Percentiles rank a stretch among this genome's conserved stretches.
Evolutionary conservation across 2,113 vertebrate genomes (phyloP).

Genomic region (Epinephelus cyanopodus): DNA sequence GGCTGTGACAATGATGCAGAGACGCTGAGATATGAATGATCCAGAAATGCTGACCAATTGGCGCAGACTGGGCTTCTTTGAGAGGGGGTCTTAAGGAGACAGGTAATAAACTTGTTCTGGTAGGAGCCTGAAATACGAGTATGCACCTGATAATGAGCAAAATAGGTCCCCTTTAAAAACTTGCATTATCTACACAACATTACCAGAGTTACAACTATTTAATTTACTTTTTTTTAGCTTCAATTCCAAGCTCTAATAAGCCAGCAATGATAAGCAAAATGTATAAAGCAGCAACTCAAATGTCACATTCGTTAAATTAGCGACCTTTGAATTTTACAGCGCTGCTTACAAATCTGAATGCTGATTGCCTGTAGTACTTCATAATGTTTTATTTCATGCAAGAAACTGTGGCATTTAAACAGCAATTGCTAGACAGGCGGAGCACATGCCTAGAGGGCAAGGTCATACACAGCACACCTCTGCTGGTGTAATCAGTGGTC

Average conservation of each 20-base stretch:
- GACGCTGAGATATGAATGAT: no score
- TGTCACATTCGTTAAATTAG: slow-evolving; percentile 72
- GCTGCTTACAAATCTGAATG: slow-evolving; percentile 63
- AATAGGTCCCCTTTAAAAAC: not conserved
- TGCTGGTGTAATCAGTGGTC: slow-evolving; percentile 45
- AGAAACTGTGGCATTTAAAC: slow-evolving; percentile 78
- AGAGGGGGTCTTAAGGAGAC: no score
- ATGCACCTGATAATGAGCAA: no score
- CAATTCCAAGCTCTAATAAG: slow-evolving; percentile 46
- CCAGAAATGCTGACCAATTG: no score
- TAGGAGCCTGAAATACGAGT: no score
- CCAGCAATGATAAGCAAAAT: slow-evolving; percentile 48
- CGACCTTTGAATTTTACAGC: slow-evolving; percentile 69
- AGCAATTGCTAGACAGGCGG: slow-evolving; percentile 64
- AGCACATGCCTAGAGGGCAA: slow-evolving; percentile 37
- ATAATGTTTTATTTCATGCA: slow-evolving; percentile 67
- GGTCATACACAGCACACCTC: slow-evolving; percentile 34
- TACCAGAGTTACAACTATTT: slow-evolving; percentile 1
- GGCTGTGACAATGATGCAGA: no score
- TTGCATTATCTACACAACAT: slow-evolving; percentile 28
- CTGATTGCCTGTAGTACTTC: slow-evolving; percentile 57
- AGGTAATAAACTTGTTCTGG: no score
- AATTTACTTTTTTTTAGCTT: slow-evolving; percentile 14
- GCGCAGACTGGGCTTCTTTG: no score
- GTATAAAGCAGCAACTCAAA: slow-evolving; percentile 56